phyloP scores from a whole-genome alignment of 2,888 invertebrate species.

The Ischnura elegans region DNA sequence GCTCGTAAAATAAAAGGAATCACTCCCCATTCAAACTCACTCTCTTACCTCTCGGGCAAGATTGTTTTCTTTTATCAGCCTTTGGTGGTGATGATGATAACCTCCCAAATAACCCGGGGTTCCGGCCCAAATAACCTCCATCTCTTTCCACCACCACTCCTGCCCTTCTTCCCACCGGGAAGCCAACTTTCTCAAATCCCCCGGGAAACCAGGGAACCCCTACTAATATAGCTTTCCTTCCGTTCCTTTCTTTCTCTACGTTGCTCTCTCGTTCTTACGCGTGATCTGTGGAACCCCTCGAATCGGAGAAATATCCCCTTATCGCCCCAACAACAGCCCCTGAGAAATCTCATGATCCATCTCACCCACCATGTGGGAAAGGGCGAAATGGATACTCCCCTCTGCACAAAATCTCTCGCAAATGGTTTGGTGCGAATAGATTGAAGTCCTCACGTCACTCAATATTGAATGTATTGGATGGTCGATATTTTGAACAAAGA shows the following conservation, averaged over 20 bases:
- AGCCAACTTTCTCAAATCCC: background rate
- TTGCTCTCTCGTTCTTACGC: background rate
- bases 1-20: background rate
- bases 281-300: background rate
- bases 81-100: constrained; percentile 19
- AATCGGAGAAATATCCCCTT: background rate
- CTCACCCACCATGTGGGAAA: background rate
- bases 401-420: background rate
- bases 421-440: no score
- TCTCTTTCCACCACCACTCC: background rate
- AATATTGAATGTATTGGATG: no score
- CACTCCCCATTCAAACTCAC: background rate
- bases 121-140: background rate
- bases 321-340: background rate
- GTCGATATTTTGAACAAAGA: no score
- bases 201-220: background rate
- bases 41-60: background rate
- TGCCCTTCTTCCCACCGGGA: background rate
- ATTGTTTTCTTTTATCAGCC: constrained; percentile 21
- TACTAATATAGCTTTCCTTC: background rate
- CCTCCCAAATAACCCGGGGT: background rate
- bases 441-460: no score
- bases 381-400: background rate
- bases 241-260: background rate
- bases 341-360: constrained; percentile 31